phyloP scores from a whole-genome alignment of 2,113 vertebrate genomes.

The Amphiprion ocellaris region DNA sequence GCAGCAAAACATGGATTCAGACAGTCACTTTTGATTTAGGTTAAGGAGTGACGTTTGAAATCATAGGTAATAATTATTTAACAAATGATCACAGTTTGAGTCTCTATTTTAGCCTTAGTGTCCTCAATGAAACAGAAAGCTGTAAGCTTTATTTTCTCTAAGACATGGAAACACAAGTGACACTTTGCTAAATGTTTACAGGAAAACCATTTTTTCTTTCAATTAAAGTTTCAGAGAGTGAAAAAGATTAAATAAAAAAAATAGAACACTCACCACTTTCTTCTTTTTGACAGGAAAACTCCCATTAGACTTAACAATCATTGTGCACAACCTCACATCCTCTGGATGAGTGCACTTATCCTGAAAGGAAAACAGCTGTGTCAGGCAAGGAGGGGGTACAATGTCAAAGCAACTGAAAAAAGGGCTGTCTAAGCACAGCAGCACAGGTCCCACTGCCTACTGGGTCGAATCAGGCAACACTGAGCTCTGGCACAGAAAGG shows the following conservation, averaged over 20 bases:
- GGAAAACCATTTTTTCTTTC: conserved; percentile 1
- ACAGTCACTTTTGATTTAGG: not conserved
- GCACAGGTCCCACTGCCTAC: conserved; percentile 22
- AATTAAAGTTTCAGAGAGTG: conserved; percentile 13
- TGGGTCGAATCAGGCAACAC: conserved; percentile 29
- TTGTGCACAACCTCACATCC: conserved; percentile 96
- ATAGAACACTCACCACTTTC: conserved; percentile 91
- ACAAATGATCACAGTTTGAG: not conserved
- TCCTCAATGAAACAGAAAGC: conserved; percentile 14
- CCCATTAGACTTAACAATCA: conserved; percentile 97
- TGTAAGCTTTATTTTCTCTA: conserved; percentile 4
- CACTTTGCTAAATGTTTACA: not conserved
- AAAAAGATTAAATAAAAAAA: conserved; percentile 8
- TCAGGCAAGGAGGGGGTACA: conserved; percentile 58
- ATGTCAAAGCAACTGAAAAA: conserved; percentile 54
- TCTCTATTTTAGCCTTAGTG: not conserved
- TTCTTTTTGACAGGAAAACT: conserved; percentile 96
- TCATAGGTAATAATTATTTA: not conserved
- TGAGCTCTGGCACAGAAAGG: not conserved
- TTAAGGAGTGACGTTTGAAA: conserved; percentile 24
- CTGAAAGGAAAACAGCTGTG: conserved; percentile 84
- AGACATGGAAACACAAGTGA: conserved; percentile 13
- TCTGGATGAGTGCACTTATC: conserved; percentile 98
- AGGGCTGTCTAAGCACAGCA: conserved; percentile 29
- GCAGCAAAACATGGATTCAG: not conserved